Evolutionary conservation across 2,888 invertebrate species (phyloP), one percentile per base, ranked within the genome.

Genomic region (Hypsopygia costalis): DNA sequence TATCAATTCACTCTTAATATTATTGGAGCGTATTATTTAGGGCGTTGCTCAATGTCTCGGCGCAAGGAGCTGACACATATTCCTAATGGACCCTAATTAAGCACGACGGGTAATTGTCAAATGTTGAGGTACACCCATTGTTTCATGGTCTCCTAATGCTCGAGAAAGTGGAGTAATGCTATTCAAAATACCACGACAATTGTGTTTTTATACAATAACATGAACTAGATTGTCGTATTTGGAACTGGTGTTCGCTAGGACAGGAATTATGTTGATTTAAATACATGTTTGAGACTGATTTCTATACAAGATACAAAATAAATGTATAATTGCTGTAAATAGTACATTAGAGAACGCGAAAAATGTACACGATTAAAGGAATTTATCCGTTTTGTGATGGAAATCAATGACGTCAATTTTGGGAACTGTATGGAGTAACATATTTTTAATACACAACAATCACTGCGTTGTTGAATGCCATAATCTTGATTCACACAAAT

Each of bases 321-420:
- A 2, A 16, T 16, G 4, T 4, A 16, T 4, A 16, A 16, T n/a
- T n/a, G n/a, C n/a, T 16, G 16, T 16, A 16, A 16, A 16, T 2
- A 16, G 4, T 3, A 16, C 16, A 16, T 3, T 16, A 4, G 2
- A 4, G 3, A 16, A 16, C 3, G 16, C 16, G 4, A n/a, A 16
- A 16, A 4, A 16, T 16, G 2, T 16, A 16, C 4, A 4, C 4
- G 4, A 16, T 16, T 16, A 4, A 16, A 16, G 16, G 4, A 16
- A 61, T 68, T 62, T 60, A 49, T 51, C 58, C 53, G 65, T 67
- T 71, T 76, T 75, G 63, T 66, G 68, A 64, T 74, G 66, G 69
- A 80, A 79, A 75, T 76, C 62, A 76, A 77, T 86, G 87, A 85
- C 85, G 85, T 86, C 81, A 81, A 73, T 70, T 68, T 69, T 37